These are phyloP conservation scores for Bombus confusus DNA, from an alignment of 1,140 invertebrate genomes.

Conservation along the genomic window DNA sequence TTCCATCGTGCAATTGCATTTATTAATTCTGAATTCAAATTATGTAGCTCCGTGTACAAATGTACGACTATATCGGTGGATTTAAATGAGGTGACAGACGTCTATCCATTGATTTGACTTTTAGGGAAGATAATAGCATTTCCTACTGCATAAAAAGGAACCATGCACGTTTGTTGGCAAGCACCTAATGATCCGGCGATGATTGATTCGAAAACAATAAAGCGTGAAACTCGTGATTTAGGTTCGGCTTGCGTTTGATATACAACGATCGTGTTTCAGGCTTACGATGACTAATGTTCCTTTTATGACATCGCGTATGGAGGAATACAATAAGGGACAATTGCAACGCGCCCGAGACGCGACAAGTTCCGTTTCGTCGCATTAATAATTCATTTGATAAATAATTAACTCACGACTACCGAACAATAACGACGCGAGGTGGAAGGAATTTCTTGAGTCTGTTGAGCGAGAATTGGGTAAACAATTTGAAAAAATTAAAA, in stretches of 20 bases:
- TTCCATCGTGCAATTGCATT: conserved; percentile 63
- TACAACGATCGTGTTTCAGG: not conserved
- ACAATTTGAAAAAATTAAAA: not conserved
- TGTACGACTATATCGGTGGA: not conserved
- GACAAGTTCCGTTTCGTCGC: not conserved
- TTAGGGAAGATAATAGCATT: not conserved
- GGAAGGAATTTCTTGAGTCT: not conserved
- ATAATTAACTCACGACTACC: not conserved
- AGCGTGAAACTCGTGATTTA: conserved; percentile 1
- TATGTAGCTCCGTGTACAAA: not conserved
- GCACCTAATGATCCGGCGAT: not conserved
- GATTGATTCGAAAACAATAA: not conserved
- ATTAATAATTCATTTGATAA: conserved; percentile 23
- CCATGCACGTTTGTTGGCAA: too few relatives aligned
- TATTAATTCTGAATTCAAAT: conserved; percentile 64
- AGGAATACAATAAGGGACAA: conserved; percentile 20
- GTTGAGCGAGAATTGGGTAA: not conserved
- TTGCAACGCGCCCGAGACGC: not conserved
- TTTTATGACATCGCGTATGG: not conserved
- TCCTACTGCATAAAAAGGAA: not conserved
- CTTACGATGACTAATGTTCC: conserved; percentile 15
- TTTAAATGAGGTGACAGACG: not conserved
- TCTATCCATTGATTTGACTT: not conserved
- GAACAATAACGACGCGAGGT: not conserved
- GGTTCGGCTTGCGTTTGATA: not conserved